A percentile compares a stretch with the other conserved stretches of the same genome.
Evolutionary conservation across 2,113 vertebrate genomes (phyloP).

Genomic region (Copsychus sechellarum): DNA sequence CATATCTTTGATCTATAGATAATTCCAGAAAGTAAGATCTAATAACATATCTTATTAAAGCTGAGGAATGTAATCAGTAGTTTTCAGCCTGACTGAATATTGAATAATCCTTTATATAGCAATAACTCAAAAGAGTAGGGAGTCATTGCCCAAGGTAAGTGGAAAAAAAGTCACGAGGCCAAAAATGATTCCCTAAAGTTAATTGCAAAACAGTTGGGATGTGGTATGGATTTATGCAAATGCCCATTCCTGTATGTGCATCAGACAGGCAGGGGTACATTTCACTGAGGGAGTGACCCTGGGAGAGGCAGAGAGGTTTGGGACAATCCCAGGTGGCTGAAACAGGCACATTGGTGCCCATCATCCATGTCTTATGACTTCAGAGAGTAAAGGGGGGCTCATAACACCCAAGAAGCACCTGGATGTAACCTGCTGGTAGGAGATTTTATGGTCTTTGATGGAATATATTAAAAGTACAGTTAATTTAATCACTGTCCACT

Average conservation of each 20-base stretch:
- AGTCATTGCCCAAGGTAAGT: background rate
- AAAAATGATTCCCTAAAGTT: background rate
- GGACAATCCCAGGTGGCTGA: background rate
- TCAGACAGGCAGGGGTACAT: background rate
- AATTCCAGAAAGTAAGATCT: constrained; percentile 10
- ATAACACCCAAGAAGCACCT: background rate
- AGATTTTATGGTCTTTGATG: background rate
- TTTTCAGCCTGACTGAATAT: constrained; percentile 41
- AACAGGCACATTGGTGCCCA: accelerated
- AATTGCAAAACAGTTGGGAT: background rate
- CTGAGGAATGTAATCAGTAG: constrained; percentile 17
- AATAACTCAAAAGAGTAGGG: constrained; percentile 13
- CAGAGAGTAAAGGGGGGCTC: accelerated
- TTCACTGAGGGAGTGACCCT: background rate
- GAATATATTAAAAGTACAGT: background rate
- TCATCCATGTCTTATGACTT: background rate
- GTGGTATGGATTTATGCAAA: background rate
- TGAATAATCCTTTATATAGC: background rate
- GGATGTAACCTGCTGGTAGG: background rate
- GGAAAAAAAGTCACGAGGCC: background rate
- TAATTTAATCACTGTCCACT: background rate
- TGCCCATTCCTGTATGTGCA: background rate
- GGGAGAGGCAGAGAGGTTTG: background rate
- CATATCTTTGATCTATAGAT: constrained; percentile 13
- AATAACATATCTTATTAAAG: constrained; percentile 22